These are phyloP conservation scores for Chelmon rostratus DNA, from an alignment of 2,797 vertebrate genomes.

Conservation along the genomic window DNA sequence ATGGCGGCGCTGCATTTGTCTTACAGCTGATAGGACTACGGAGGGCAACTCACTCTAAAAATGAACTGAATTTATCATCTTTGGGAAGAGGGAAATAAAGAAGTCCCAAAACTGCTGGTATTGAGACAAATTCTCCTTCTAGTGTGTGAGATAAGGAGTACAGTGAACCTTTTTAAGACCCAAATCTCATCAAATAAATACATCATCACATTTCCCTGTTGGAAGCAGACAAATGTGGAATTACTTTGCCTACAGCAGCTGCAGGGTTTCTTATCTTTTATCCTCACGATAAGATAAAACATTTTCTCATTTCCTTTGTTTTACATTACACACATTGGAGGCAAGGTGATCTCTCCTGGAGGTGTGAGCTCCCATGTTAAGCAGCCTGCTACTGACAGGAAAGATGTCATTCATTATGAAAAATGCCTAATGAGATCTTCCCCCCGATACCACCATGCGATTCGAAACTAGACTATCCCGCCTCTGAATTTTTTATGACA, in stretches of 20 bases:
- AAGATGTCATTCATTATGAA: slow-evolving; percentile 77
- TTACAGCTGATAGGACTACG: slow-evolving; percentile 38
- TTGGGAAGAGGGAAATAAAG: slow-evolving; percentile 23
- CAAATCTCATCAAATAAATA: slow-evolving; percentile 69
- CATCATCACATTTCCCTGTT: slow-evolving; percentile 56
- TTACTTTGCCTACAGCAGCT: slow-evolving; percentile 50
- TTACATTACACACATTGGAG: slow-evolving; percentile 70
- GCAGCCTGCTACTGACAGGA: slow-evolving; percentile 64
- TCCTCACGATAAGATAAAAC: slow-evolving; percentile 65
- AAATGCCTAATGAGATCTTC: slow-evolving; percentile 74
- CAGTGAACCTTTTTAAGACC: slow-evolving; percentile 42
- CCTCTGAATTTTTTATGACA: slow-evolving; percentile 69
- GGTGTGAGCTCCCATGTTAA: slow-evolving; percentile 72
- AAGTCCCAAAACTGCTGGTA: slow-evolving; percentile 36
- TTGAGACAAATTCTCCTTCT: slow-evolving; percentile 36
- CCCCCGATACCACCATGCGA: slow-evolving; percentile 44
- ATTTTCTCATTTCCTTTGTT: slow-evolving; percentile 76
- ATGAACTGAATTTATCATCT: slow-evolving; percentile 60
- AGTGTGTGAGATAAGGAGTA: slow-evolving; percentile 39
- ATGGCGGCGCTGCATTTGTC: slow-evolving; percentile 30
- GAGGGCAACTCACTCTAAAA: slow-evolving; percentile 42
- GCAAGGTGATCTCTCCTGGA: slow-evolving; percentile 60
- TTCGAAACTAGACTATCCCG: slow-evolving; percentile 53
- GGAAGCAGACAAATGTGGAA: slow-evolving; percentile 46
- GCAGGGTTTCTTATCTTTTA: slow-evolving; percentile 63